Conservation (phyloP, 2,797 vertebrate species). For the Lophotriccus pileatus region DNA sequence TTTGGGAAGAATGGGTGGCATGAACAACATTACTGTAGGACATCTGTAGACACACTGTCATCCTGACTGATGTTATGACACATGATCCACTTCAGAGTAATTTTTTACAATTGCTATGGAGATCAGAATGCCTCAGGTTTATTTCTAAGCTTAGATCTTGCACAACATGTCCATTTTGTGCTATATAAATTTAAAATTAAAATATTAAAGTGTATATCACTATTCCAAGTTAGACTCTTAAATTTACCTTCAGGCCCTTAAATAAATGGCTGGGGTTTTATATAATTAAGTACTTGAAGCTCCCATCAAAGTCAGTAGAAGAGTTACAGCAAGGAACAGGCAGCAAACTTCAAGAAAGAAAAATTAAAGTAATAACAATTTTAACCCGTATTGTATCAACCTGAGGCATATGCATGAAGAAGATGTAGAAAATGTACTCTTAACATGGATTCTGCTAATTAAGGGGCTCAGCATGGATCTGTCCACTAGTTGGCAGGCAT, state of each 20-base stretch:
- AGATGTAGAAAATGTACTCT: background rate
- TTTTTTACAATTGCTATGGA: background rate
- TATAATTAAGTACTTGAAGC: background rate
- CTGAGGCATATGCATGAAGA: background rate
- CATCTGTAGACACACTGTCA: background rate
- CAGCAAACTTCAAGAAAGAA: background rate
- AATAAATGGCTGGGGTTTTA: background rate
- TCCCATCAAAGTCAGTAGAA: background rate
- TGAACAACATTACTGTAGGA: background rate
- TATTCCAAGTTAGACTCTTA: background rate
- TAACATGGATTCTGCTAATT: background rate
- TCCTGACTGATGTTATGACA: background rate
- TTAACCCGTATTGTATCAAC: background rate
- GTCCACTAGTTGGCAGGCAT: constrained; percentile 53
- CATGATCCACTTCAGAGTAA: background rate
- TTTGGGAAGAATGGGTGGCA: background rate
- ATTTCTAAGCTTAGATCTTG: background rate
- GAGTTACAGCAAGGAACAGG: background rate
- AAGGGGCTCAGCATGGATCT: background rate
- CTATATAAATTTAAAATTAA: background rate
- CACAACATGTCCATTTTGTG: background rate
- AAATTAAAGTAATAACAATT: background rate
- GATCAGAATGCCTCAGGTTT: background rate
- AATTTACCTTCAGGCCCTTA: background rate
- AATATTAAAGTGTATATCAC: background rate